Conservation (phyloP, 1,140 invertebrate species). For the Drosophila nikananu region DNA sequence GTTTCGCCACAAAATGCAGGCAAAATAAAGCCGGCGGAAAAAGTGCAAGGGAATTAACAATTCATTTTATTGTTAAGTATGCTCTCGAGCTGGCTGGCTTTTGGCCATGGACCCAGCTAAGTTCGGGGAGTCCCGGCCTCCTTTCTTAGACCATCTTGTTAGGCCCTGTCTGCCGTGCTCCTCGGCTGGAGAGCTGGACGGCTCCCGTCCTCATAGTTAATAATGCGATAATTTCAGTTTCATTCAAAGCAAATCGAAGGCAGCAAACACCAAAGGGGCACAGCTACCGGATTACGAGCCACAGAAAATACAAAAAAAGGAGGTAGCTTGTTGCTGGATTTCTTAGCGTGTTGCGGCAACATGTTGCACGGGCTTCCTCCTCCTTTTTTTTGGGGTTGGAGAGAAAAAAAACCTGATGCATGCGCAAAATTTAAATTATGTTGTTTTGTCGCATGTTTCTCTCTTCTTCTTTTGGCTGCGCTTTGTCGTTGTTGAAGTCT, state of each 20-base stretch:
- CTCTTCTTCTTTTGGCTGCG: conserved; percentile 57
- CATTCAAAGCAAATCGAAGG: conserved; percentile 82
- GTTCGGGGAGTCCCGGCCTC: conserved; percentile 13
- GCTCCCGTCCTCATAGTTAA: conserved; percentile 68
- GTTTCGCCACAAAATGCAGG: conserved; percentile 9
- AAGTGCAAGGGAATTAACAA: conserved; percentile 81
- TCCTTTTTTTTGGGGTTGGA: conserved; percentile 1
- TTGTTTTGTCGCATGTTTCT: conserved; percentile 84
- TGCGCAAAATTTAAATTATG: conserved; percentile 84
- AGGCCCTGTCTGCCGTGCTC: conserved; percentile 56
- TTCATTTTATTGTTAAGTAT: conserved; percentile 84
- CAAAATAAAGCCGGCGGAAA: conserved; percentile 37
- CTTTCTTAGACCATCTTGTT: conserved; percentile 58
- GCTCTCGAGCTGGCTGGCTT: conserved; percentile 55
- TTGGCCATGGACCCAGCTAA: background rate
- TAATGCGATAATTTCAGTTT: conserved; percentile 83
- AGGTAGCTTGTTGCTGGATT: conserved; percentile 37
- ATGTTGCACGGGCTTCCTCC: conserved; percentile 56
- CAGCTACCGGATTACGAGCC: conserved; percentile 70
- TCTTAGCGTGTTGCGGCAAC: conserved; percentile 76
- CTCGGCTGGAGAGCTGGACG: conserved; percentile 6
- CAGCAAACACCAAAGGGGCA: conserved; percentile 37
- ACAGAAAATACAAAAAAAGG: conserved; percentile 1
- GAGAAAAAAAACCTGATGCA: conserved; percentile 56
- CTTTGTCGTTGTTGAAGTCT: conserved; percentile 51